These are phyloP conservation scores for Cassiopea andromeda DNA, from an alignment of 30 jellyfish, hydroid and myxozoan genomes.

Conservation along the genomic window DNA sequence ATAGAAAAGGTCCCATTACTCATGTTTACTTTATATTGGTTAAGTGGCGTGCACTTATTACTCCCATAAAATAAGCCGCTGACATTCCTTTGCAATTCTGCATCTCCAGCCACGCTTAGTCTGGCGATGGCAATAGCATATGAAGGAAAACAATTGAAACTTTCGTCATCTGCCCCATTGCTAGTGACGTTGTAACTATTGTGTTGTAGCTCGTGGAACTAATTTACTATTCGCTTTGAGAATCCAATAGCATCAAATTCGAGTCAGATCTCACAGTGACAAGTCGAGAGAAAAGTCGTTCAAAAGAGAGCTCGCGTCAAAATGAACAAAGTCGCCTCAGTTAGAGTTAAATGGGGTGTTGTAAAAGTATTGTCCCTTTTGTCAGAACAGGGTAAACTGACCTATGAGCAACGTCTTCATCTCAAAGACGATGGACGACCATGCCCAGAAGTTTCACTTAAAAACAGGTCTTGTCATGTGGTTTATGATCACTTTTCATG, in stretches of 20 bases:
- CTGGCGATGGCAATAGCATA: no score
- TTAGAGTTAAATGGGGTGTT: background rate
- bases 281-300: background rate
- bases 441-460: slow-evolving; percentile 48
- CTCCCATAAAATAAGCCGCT: no score
- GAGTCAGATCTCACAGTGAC: background rate
- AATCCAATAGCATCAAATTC: background rate
- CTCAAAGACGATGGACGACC: slow-evolving; percentile 53
- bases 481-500: slow-evolving; percentile 40
- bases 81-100: no score
- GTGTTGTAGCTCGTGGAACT: no score
- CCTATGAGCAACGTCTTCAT: background rate
- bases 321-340: slow-evolving; percentile 23
- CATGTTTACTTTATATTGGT: no score
- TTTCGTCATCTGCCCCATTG: no score
- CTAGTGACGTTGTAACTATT: no score
- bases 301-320: background rate
- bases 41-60: no score
- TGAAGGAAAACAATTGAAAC: no score
- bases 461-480: slow-evolving; percentile 38
- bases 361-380: slow-evolving; percentile 15
- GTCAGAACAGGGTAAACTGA: slow-evolving; percentile 7
- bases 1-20: no score
- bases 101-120: no score
- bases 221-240: background rate